Base-by-base conservation (phyloP, 1,140 invertebrate genomes). In the Psilanteris sp. region DNA sequence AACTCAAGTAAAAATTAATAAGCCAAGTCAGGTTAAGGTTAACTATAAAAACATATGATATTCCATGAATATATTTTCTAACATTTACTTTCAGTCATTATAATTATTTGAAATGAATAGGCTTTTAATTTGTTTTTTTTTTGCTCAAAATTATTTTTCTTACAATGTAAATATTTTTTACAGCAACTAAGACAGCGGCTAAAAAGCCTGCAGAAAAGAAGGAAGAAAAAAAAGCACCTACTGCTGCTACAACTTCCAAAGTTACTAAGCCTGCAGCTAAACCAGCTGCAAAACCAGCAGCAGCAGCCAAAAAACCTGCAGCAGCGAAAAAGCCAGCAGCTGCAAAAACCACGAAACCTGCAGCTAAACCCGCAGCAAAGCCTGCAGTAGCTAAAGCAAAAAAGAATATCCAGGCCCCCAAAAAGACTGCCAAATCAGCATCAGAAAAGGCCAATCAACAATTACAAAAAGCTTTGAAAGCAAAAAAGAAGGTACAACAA, bases 401-500 rank as follows among this genome's bases (percentile, higher is more conserved):
- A 64, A 91, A 91, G 71, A 90, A 90, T 84, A 91, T 85, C n/a
- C 84, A 85, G 52, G n/a, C n/a, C n/a, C n/a, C n/a, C n/a, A n/a
- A n/a, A n/a, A n/a, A n/a, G n/a, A n/a, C n/a, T n/a, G n/a, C n/a
- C n/a, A n/a, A n/a, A 5, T 2, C 18, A 20, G 88, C 89, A 55
- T 87, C 89, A 7, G 93, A 93, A 78, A 90, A 90, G 52, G 85
- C 87, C 86, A 2, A 80, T 88, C 0, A 48, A 48, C 18, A 90
- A 91, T 71, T 86, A 20, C 90, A 90, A 27, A 91, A 91, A 67
- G 94, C 94, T 44, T 89, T 92, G 29, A 94, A 94, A 83, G 90
- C 92, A 11, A 94, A 95, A 85, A 93, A 93, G 77, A 96, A 96
- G 92, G 95, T 95, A 32, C 8, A 26, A 5, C 24, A 26, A 8